Evolutionary conservation across 1,140 invertebrate genomes (phyloP).

Genomic region (Phocides pigmalion): DNA sequence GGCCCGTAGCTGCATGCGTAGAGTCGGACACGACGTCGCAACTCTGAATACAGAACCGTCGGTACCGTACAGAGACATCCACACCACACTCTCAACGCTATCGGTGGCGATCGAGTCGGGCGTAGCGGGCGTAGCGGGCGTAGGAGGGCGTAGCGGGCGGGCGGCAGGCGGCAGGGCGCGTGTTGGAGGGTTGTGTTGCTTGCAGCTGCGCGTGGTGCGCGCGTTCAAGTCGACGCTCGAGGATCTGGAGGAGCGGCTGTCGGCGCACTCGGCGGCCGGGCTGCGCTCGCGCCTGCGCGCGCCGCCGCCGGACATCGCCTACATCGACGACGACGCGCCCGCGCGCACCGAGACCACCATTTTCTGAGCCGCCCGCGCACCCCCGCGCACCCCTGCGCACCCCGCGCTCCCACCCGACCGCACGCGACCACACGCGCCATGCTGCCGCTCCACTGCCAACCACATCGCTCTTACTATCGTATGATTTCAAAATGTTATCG

Average conservation of each 20-base stretch:
- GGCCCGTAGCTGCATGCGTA: constrained; percentile 42
- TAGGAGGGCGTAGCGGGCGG: constrained; percentile 33
- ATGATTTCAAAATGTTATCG: too few species aligned
- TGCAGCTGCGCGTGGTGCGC: constrained; percentile 99
- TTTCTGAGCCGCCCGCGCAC: constrained; percentile 69
- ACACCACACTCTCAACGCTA: constrained; percentile 73
- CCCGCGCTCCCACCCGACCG: too few species aligned
- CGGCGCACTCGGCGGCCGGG: constrained; percentile 98
- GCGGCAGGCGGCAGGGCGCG: constrained; percentile 39
- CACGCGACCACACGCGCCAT: constrained; percentile 29
- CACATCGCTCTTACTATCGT: too few species aligned
- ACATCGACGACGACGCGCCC: constrained; percentile 93
- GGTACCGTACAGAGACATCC: constrained; percentile 55
- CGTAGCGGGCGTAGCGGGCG: constrained; percentile 32
- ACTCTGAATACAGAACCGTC: constrained; percentile 62
- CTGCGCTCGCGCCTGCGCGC: constrained; percentile 96
- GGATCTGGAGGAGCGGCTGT: constrained; percentile 99
- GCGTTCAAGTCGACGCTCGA: constrained; percentile 99
- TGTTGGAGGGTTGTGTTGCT: constrained; percentile 85
- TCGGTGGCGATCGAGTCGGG: constrained; percentile 39
- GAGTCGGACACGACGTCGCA: constrained; percentile 20
- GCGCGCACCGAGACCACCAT: constrained; percentile 80
- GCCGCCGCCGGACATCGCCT: constrained; percentile 94
- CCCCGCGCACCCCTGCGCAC: constrained; percentile 60
- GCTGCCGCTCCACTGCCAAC: constrained; percentile 10